Percentiles rank a stretch among this genome's conserved stretches.
phyloP scores from a whole-genome alignment of 2,888 invertebrate genomes.

The Mythimna loreyi region DNA sequence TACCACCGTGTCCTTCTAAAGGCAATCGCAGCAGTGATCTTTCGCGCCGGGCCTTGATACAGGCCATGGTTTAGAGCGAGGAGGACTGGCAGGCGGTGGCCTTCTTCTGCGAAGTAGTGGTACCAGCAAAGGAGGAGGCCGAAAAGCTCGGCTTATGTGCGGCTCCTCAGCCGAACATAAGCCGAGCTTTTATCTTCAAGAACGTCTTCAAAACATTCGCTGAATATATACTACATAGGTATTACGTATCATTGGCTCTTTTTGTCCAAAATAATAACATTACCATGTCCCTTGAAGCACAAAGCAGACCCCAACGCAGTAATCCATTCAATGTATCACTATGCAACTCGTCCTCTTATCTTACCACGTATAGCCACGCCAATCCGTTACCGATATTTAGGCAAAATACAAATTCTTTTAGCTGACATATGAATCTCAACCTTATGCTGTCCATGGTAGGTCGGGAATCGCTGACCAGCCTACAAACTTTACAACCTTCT shows the following conservation, averaged over 20 bases:
- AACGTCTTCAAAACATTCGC: conserved; percentile 33
- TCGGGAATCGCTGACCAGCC: conserved; percentile 68
- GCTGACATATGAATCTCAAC: conserved; percentile 71
- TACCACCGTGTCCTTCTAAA: no score
- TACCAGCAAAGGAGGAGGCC: no score
- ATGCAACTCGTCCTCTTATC: conserved; percentile 85
- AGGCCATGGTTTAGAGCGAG: no score
- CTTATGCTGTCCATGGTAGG: conserved; percentile 68
- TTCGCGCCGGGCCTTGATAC: no score
- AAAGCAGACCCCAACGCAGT: conserved; percentile 80
- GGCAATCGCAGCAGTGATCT: no score
- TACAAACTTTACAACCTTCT: conserved; percentile 84
- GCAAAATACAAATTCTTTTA: conserved; percentile 86
- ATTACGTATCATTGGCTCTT: conserved; percentile 42
- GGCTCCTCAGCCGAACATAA: no score
- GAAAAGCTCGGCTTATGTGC: no score
- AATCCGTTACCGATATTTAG: conserved; percentile 90
- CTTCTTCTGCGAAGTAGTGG: no score
- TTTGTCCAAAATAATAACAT: conserved; percentile 67
- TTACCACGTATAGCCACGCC: conserved; percentile 85
- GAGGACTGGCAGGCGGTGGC: no score
- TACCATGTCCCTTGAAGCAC: conserved; percentile 64
- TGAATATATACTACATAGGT: conserved; percentile 8
- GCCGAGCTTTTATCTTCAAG: conserved; percentile 31
- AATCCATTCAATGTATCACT: conserved; percentile 89